A percentile compares a stretch with the other conserved stretches of the same genome.
These are phyloP conservation scores for Coendou prehensilis DNA, from an alignment of 2,797 vertebrate genomes.

Conservation along the genomic window DNA sequence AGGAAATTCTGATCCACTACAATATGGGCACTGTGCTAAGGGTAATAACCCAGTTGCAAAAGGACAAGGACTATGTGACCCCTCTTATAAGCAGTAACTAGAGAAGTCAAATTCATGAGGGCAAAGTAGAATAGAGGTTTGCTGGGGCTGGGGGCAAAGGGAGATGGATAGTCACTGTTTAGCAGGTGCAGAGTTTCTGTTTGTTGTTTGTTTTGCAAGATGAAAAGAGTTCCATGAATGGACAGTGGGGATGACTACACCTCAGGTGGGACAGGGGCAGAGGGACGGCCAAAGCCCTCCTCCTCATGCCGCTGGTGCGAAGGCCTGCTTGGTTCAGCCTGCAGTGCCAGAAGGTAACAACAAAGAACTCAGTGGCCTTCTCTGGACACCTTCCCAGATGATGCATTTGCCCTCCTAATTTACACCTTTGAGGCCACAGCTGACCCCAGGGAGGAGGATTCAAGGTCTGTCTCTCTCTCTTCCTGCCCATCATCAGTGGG, in stretches of 20 bases:
- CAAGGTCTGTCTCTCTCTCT: conserved; percentile 28
- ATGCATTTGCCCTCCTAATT: conserved; percentile 73
- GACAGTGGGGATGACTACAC: accelerated
- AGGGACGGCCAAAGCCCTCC: not conserved
- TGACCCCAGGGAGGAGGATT: conserved; percentile 53
- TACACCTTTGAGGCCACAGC: conserved; percentile 59
- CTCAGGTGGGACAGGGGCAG: not conserved
- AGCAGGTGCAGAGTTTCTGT: not conserved
- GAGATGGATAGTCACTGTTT: accelerated
- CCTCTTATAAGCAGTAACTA: not conserved
- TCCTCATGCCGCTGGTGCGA: not conserved
- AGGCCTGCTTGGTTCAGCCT: conserved; percentile 68
- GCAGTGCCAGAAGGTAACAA: not conserved
- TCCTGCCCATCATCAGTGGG: conserved; percentile 1
- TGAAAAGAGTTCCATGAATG: not conserved
- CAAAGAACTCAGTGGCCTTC: conserved; percentile 59
- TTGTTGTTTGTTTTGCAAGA: not conserved
- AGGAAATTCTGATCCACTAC: not conserved
- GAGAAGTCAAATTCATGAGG: no score
- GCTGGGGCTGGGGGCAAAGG: not conserved
- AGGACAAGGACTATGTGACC: not conserved
- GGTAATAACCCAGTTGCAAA: not conserved
- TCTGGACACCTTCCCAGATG: conserved; percentile 72
- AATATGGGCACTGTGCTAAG: not conserved
- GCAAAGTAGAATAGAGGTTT: no score